phyloP scores from a whole-genome alignment of 2,797 vertebrate genomes.

The Semaprochilodus insignis region DNA sequence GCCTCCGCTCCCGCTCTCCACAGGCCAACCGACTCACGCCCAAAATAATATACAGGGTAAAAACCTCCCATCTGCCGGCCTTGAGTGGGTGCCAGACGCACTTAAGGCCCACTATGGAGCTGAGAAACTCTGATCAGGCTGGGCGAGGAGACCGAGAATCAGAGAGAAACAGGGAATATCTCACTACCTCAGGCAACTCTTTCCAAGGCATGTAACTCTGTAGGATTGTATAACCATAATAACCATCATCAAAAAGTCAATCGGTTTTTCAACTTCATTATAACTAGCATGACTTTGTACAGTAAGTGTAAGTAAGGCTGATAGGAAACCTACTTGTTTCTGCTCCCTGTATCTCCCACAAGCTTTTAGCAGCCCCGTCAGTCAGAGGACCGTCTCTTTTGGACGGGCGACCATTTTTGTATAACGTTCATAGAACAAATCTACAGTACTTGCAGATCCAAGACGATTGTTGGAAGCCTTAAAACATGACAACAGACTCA shows the following conservation, averaged over 20 bases:
- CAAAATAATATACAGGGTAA: slow-evolving; percentile 56
- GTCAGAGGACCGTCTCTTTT: background rate
- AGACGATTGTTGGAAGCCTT: background rate
- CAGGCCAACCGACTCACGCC: slow-evolving; percentile 53
- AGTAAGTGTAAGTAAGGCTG: background rate
- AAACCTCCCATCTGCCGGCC: slow-evolving; percentile 76
- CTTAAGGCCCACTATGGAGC: slow-evolving; percentile 52
- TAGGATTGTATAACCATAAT: background rate
- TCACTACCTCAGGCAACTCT: slow-evolving; percentile 1
- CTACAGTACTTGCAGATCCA: background rate
- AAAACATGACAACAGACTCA: background rate
- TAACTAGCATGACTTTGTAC: background rate
- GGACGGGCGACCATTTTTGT: background rate
- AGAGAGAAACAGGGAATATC: background rate
- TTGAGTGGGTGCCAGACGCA: slow-evolving; percentile 73
- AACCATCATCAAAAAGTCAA: no score
- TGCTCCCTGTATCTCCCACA: background rate
- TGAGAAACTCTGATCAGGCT: slow-evolving; percentile 21
- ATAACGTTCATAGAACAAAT: background rate
- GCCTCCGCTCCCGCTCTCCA: slow-evolving; percentile 43
- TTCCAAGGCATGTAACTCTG: background rate
- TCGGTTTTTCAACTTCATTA: background rate
- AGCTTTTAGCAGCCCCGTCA: background rate
- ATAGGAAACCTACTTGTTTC: background rate
- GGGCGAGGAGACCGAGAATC: slow-evolving; percentile 1